phyloP scores from a whole-genome alignment of 2,797 vertebrate genomes.

The Tokudaia tokunoshimensis region DNA sequence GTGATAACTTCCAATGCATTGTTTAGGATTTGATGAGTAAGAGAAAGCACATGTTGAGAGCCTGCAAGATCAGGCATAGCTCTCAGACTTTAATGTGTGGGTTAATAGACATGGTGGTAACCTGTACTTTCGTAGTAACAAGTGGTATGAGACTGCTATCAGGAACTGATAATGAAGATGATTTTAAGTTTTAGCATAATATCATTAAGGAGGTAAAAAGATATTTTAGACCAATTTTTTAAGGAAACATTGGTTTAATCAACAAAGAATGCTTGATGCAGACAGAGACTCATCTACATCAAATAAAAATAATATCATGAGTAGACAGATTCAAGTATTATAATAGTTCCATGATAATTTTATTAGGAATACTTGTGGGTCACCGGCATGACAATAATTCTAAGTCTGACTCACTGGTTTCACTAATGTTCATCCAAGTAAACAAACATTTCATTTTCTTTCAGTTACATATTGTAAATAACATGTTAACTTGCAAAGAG shows the following conservation, averaged over 20 bases:
- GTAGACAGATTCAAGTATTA: background rate
- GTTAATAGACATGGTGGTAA: background rate
- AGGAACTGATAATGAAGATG: background rate
- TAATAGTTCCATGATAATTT: background rate
- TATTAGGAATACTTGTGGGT: background rate
- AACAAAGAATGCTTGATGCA: background rate
- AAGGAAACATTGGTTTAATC: background rate
- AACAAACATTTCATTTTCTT: background rate
- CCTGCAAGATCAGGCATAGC: background rate
- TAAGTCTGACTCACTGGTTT: background rate
- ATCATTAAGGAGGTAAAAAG: background rate
- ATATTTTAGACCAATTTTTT: background rate
- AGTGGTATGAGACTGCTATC: background rate
- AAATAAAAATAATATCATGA: background rate
- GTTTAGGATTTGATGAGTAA: background rate
- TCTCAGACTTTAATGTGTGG: background rate
- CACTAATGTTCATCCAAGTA: background rate
- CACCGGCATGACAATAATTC: background rate
- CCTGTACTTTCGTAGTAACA: background rate
- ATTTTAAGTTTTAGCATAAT: background rate
- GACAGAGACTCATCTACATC: conserved; percentile 62
- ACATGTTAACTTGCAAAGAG: background rate
- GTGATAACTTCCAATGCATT: background rate
- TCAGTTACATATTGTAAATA: background rate
- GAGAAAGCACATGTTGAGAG: background rate